Conservation (phyloP, 1,140 invertebrate species). For the Tribolium castaneum region DNA sequence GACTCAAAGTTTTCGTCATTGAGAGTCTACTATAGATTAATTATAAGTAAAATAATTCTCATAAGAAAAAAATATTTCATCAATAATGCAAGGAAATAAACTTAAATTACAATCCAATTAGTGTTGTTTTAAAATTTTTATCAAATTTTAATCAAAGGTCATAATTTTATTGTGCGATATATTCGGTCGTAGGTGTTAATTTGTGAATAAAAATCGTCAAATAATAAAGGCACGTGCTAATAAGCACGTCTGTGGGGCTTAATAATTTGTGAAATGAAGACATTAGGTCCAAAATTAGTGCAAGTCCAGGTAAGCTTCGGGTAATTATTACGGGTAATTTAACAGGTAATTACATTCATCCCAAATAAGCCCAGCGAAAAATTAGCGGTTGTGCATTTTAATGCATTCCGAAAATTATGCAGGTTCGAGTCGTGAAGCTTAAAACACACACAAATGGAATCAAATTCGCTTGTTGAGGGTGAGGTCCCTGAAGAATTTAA, state of each 20-base stretch:
- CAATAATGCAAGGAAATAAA: no score
- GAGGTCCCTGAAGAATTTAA: slow-evolving; percentile 54
- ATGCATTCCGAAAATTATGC: slow-evolving; percentile 18
- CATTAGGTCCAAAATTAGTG: neutral
- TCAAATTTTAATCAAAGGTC: neutral
- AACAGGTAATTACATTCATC: slow-evolving; percentile 47
- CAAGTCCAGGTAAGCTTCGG: slow-evolving; percentile 14
- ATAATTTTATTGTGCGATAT: neutral
- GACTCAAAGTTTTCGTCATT: no score
- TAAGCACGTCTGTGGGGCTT: neutral
- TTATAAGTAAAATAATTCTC: no score
- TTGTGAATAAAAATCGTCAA: neutral
- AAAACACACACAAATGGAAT: slow-evolving; percentile 44
- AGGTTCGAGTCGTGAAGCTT: neutral
- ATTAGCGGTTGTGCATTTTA: slow-evolving; percentile 43
- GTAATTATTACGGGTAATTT: slow-evolving; percentile 47
- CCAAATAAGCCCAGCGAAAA: slow-evolving; percentile 40
- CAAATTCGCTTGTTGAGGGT: slow-evolving; percentile 42
- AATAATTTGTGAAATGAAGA: slow-evolving; percentile 18
- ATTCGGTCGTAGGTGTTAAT: neutral
- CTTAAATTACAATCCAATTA: neutral
- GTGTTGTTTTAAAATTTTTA: neutral
- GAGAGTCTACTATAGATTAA: no score
- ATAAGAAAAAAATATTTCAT: no score
- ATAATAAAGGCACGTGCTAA: neutral